Evolutionary conservation across 2,797 vertebrate genomes (phyloP), one percentile per base, ranked within the genome.

Genomic region (Lateolabrax maculatus): DNA sequence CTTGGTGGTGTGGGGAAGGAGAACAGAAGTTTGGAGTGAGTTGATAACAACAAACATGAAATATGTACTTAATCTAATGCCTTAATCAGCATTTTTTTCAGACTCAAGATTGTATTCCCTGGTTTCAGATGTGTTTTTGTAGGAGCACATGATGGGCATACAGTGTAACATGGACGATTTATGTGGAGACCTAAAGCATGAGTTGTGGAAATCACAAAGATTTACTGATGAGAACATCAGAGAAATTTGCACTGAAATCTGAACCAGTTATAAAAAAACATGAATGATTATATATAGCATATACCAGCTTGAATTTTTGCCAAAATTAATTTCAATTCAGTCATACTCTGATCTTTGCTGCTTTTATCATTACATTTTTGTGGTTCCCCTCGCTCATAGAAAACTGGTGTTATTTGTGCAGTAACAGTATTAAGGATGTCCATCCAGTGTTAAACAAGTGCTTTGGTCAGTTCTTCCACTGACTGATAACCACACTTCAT

Each of bases 81-180:
- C 93, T 95, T 95, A 94, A 92, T 90, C 76, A 81, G 89, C 89
- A 81, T 86, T 87, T 80, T 77, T 78, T 67, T 76, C 79, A 88
- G 90, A 91, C 88, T 90, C 74, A 66, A 66, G 92, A 94, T 94
- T 95, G 93, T 95, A 90, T 84, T 88, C 67, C 77, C 76, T 52
- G 74, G 37, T 77, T 78, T 84, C 79, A 77, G 65, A 70, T 76
- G 73, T 84, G 81, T 63, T 81, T n/a, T 69, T 58, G 72, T 69
- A 46, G 44, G 84, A 66, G 75, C 78, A 77, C 73, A 76, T 49
- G 48, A 62, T 66, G 41, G 49, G 44, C 65, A 64, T 55, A 49
- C 36, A 79, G 71, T 62, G 15, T 52, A 57, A 75, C 73, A 63
- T 80, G 79, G 57, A 78, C 2, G 37, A 74, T 58, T 69, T 21